Evolutionary conservation across 2,113 vertebrate species (phyloP).

Genomic region (Melanerpes aurifrons): DNA sequence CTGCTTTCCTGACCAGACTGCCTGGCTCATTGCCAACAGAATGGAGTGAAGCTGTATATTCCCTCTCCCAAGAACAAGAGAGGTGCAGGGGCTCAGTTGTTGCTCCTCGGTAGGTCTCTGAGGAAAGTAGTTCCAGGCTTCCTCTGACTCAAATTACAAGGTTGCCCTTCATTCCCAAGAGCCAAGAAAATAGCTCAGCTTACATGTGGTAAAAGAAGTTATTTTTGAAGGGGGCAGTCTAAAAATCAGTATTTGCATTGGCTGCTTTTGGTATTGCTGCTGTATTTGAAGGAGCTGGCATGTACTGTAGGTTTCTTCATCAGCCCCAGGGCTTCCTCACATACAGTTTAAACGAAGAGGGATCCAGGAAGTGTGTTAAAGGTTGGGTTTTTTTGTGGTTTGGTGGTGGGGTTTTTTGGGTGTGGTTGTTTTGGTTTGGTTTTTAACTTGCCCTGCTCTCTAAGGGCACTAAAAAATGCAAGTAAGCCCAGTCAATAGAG

Average conservation of each 20-base stretch:
- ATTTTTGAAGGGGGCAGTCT: slow-evolving; percentile 11
- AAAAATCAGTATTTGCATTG: background rate
- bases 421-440: background rate
- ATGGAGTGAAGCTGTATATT: background rate
- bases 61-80: background rate
- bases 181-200: slow-evolving; percentile 4
- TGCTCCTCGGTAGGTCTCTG: background rate
- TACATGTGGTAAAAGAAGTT: slow-evolving; percentile 8
- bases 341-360: fast-evolving
- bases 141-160: slow-evolving; percentile 43
- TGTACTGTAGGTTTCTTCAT: background rate
- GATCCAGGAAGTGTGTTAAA: background rate
- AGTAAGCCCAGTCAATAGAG: background rate
- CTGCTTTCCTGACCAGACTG: background rate
- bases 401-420: background rate
- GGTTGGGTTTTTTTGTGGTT: too few relatives aligned
- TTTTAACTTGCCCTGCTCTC: background rate
- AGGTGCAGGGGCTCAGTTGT: background rate
- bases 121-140: background rate
- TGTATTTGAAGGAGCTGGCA: slow-evolving; percentile 9
- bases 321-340: background rate
- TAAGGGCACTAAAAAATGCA: background rate
- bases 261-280: background rate
- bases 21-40: background rate
- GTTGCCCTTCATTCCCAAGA: slow-evolving; percentile 10